phyloP scores from a whole-genome alignment of 2,113 vertebrate species.

The Conger conger region DNA sequence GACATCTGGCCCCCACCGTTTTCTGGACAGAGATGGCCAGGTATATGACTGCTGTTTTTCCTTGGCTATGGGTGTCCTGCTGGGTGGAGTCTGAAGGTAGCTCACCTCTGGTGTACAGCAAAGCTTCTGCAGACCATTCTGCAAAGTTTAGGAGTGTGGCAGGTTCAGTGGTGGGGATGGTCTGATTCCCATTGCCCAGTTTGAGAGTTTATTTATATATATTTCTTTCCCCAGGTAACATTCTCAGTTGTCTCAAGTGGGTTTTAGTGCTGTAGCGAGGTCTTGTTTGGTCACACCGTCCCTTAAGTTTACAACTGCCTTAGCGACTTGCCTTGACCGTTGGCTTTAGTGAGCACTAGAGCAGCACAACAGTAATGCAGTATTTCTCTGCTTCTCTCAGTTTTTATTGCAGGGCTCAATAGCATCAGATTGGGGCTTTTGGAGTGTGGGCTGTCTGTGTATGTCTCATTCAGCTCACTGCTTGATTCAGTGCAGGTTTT shows the following conservation, averaged over 20 bases:
- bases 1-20: neutral
- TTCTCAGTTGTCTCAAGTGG: neutral
- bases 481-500: neutral
- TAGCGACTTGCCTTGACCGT: neutral
- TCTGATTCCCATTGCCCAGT: neutral
- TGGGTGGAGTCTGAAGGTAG: neutral
- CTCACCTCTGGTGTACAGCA: neutral
- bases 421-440: neutral
- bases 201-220: neutral
- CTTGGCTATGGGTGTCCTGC: neutral
- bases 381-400: neutral
- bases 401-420: neutral
- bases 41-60: neutral
- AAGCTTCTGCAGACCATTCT: neutral
- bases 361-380: neutral
- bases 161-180: neutral
- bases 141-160: neutral
- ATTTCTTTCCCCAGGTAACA: neutral
- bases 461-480: neutral
- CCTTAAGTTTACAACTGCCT: slow-evolving; percentile 3
- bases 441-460: neutral
- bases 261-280: neutral
- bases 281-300: neutral
- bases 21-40: neutral
- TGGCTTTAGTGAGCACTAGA: slow-evolving; percentile 2